Conservation (phyloP, 2,113 vertebrate species). For the Cinclus cinclus region DNA sequence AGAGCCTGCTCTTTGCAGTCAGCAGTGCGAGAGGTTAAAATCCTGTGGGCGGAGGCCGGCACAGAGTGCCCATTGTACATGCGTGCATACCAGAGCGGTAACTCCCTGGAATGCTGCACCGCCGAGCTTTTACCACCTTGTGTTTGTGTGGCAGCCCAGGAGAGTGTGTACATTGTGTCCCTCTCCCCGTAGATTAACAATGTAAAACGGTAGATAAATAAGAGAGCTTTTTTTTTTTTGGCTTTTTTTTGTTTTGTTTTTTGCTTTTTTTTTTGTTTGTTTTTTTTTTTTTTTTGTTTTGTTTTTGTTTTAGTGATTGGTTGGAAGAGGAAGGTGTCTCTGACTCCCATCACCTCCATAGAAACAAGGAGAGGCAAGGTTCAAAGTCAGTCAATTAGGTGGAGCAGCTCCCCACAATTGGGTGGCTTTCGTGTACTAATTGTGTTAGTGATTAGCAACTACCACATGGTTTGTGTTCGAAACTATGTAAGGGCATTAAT, state of each 20-base stretch:
- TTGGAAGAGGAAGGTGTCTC: not conserved
- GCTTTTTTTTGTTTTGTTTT: not conserved
- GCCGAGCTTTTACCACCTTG: slow-evolving; percentile 55
- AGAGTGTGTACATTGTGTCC: slow-evolving; percentile 2
- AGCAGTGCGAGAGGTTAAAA: slow-evolving; percentile 42
- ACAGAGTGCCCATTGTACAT: slow-evolving; percentile 70
- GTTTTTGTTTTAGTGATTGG: not conserved
- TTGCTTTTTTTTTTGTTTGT: not conserved
- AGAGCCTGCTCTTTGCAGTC: not conserved
- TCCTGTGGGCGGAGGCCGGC: slow-evolving; percentile 11
- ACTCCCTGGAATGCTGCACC: slow-evolving; percentile 69
- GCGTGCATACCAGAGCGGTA: slow-evolving; percentile 54
- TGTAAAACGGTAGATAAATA: not conserved
- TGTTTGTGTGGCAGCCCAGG: slow-evolving; percentile 30
- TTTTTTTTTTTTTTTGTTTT: not conserved
- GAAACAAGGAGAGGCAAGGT: not conserved
- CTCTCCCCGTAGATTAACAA: slow-evolving; percentile 33
- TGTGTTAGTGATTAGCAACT: not conserved
- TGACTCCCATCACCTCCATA: not conserved
- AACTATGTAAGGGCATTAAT: not conserved
- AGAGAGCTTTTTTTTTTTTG: not conserved
- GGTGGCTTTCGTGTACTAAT: slow-evolving; percentile 25
- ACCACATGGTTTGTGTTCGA: not conserved
- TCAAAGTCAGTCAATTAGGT: not conserved
- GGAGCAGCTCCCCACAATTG: not conserved